Conservation (phyloP, 2,113 vertebrate species). For the Actenoides hombroni region DNA sequence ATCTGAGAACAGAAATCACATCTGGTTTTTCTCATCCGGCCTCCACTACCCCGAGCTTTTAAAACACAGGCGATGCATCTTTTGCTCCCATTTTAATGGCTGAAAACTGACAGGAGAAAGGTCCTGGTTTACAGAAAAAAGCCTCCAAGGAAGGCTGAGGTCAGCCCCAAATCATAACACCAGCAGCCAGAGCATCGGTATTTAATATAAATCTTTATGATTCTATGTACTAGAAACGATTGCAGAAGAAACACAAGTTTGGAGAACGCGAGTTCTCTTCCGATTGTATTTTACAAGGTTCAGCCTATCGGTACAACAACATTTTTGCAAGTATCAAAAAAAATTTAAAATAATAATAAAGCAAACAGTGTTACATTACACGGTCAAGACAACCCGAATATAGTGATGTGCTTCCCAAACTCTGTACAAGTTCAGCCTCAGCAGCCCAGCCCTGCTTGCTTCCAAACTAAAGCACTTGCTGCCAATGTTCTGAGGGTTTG, state of each 20-base stretch:
- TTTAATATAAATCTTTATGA: neutral
- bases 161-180: neutral
- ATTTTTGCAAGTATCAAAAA: neutral
- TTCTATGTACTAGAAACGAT: neutral
- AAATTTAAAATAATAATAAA: neutral
- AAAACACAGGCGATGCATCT: accelerated
- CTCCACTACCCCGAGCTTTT: neutral
- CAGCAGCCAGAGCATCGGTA: neutral
- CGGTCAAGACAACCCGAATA: neutral
- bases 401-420: neutral
- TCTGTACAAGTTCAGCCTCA: neutral
- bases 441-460: neutral
- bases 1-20: neutral
- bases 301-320: neutral
- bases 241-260: neutral
- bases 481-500: neutral
- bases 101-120: neutral
- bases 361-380: neutral
- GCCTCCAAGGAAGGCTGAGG: accelerated
- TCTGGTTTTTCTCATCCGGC: neutral
- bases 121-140: neutral
- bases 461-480: neutral
- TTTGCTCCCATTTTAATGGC: neutral
- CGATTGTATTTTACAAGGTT: neutral
- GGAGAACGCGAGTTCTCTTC: neutral